phyloP scores from a whole-genome alignment of 2,113 vertebrate species.

The Prionailurus viverrinus region DNA sequence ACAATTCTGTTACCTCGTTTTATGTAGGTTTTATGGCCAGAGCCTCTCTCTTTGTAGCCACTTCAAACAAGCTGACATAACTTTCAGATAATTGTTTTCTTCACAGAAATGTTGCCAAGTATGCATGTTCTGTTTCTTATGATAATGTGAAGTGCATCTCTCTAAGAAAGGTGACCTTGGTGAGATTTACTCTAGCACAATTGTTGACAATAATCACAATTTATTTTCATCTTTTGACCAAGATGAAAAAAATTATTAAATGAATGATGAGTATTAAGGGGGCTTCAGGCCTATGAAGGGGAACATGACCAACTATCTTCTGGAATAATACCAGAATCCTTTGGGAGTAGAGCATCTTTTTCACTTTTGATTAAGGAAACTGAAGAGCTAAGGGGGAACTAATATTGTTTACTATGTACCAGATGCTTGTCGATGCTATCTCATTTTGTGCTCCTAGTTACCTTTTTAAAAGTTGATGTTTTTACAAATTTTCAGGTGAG shows the following conservation, averaged over 20 bases:
- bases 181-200: slow-evolving; percentile 43
- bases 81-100: slow-evolving; percentile 11
- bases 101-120: slow-evolving; percentile 9
- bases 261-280: slow-evolving; percentile 9
- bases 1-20: slow-evolving; percentile 20
- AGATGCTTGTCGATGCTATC: neutral
- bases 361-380: slow-evolving; percentile 17
- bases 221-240: slow-evolving; percentile 46
- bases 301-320: neutral
- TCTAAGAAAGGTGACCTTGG: neutral
- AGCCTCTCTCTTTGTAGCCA: neutral
- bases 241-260: slow-evolving; percentile 19
- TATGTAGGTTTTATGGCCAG: neutral
- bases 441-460: slow-evolving; percentile 38
- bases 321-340: neutral
- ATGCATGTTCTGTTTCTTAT: slow-evolving; percentile 4
- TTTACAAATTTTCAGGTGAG: slow-evolving; percentile 1
- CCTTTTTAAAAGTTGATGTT: slow-evolving; percentile 31
- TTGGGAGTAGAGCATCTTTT: neutral
- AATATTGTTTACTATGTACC: neutral
- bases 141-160: neutral
- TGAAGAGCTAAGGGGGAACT: slow-evolving; percentile 4
- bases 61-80: neutral
- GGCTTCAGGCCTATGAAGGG: neutral
- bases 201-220: neutral